A percentile compares a stretch with the other conserved stretches of the same genome.
phyloP scores from a whole-genome alignment of 2,797 vertebrate species.

The Protonibea diacanthus region DNA sequence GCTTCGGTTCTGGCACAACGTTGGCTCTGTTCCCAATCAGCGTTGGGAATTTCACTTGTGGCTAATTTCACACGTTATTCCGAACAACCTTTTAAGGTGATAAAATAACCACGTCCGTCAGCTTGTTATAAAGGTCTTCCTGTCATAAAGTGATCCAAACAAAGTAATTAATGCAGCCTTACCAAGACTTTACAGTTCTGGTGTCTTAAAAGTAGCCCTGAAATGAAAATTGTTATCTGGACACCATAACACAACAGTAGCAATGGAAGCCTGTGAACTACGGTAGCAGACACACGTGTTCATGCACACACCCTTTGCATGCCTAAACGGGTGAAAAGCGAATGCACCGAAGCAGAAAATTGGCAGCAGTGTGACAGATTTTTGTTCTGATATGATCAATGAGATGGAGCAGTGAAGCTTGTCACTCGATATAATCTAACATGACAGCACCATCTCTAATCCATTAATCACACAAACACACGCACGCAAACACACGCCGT shows the following conservation, averaged over 20 bases:
- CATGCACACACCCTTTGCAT: constrained; percentile 11
- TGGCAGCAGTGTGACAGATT: constrained; percentile 63
- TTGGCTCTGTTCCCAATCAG: too few species aligned
- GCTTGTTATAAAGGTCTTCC: background rate
- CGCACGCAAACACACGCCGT: constrained; percentile 32
- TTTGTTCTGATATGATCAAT: constrained; percentile 70
- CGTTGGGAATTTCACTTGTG: background rate
- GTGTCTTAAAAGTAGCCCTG: constrained; percentile 11
- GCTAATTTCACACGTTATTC: background rate
- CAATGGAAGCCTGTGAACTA: constrained; percentile 6
- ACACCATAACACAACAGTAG: constrained; percentile 4
- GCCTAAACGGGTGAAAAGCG: constrained; percentile 45
- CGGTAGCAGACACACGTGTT: constrained; percentile 2
- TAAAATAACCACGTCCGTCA: background rate
- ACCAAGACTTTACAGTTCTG: background rate
- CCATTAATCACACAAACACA: constrained; percentile 66
- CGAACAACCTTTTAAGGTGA: background rate
- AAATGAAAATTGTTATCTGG: constrained; percentile 12
- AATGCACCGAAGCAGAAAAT: constrained; percentile 68
- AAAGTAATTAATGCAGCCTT: background rate
- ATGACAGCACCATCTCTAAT: constrained; percentile 68
- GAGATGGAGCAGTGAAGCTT: constrained; percentile 70
- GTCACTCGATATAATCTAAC: constrained; percentile 68
- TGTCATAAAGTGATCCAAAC: background rate
- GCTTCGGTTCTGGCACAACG: too few species aligned